Conservation (phyloP, 2,113 vertebrate species). For the Jacana jacana region DNA sequence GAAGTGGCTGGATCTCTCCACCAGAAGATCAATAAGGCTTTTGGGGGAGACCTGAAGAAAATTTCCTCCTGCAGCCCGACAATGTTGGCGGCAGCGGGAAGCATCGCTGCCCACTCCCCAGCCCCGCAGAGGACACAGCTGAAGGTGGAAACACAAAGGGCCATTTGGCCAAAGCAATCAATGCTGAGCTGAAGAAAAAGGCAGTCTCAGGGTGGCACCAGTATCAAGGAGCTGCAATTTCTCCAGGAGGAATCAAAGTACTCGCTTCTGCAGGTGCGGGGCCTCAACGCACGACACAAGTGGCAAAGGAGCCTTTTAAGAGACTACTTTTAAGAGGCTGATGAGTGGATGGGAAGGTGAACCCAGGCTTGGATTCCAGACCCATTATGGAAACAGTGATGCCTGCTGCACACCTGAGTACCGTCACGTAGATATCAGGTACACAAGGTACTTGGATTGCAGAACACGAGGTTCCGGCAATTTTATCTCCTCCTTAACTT, state of each 20-base stretch:
- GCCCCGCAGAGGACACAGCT: neutral
- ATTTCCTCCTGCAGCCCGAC: accelerated
- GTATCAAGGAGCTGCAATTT: neutral
- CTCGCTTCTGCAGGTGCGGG: neutral
- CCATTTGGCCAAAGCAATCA: neutral
- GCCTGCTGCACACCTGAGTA: neutral
- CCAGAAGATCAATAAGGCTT: neutral
- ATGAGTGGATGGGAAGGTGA: neutral
- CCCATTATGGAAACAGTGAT: neutral
- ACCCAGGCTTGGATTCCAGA: accelerated
- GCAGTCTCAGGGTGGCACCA: accelerated
- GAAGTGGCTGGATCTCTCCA: neutral
- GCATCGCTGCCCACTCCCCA: neutral
- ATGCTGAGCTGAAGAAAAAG: neutral
- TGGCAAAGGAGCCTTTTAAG: neutral
- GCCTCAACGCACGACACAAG: accelerated
- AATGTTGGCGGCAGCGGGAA: neutral
- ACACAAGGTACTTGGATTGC: neutral
- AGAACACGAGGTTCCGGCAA: neutral
- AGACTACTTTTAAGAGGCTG: neutral
- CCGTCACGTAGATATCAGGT: accelerated
- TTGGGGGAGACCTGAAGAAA: neutral
- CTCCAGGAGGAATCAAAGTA: accelerated
- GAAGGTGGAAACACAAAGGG: neutral
- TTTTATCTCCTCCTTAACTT: neutral